Conservation (phyloP, 2,888 invertebrate genomes). For the Amphiduros pacificus region DNA sequence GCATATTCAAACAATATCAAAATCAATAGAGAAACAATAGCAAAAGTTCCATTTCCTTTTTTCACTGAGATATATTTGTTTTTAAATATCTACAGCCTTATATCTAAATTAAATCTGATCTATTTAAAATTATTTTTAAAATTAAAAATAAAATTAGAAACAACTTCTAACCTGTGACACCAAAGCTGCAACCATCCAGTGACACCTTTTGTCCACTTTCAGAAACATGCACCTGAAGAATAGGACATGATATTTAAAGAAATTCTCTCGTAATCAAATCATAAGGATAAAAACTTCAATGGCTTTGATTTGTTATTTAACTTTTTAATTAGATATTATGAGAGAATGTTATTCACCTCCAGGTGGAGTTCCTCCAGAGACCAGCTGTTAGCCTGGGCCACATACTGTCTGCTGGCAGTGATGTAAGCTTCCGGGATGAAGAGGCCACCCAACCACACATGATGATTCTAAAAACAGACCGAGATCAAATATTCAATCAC, state of each 20-base stretch:
- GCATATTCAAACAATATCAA: too few species aligned
- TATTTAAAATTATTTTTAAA: too few species aligned
- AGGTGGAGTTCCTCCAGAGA: slow-evolving; percentile 93
- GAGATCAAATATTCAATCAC: background rate
- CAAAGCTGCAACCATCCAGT: slow-evolving; percentile 62
- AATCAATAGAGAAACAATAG: too few species aligned
- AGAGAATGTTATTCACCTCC: slow-evolving; percentile 72
- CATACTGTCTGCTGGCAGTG: slow-evolving; percentile 97
- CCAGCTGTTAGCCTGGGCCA: slow-evolving; percentile 77
- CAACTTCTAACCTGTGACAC: slow-evolving; percentile 56
- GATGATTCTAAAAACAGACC: background rate
- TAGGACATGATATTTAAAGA: too few species aligned
- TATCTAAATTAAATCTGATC: too few species aligned
- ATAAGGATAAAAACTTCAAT: too few species aligned
- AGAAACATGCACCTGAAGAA: slow-evolving; percentile 54
- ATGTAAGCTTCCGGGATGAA: slow-evolving; percentile 99
- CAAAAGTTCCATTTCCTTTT: too few species aligned
- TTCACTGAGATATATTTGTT: too few species aligned
- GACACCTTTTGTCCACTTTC: slow-evolving; percentile 62
- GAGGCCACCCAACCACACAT: slow-evolving; percentile 94
- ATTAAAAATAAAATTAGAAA: too few species aligned
- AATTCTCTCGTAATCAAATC: background rate
- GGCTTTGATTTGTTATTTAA: too few species aligned
- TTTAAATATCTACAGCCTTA: too few species aligned
- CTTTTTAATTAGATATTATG: too few species aligned